These are phyloP conservation scores for Gymnocypris eckloni DNA, from an alignment of 2,797 vertebrate genomes.

Conservation along the genomic window DNA sequence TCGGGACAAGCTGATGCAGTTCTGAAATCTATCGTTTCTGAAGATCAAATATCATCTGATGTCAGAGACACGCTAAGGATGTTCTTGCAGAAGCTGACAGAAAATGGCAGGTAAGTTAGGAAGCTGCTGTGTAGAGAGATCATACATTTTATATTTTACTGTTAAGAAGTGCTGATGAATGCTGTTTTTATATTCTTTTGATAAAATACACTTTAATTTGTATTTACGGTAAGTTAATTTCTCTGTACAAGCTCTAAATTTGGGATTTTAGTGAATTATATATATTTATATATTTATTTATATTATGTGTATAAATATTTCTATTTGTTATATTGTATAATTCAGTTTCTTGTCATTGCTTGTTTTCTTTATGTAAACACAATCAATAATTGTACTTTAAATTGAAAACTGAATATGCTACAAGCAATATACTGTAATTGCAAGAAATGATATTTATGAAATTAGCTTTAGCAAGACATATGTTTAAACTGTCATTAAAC, in stretches of 20 bases:
- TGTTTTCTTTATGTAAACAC: neutral
- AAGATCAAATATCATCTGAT: conserved; percentile 16
- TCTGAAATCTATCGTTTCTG: conserved; percentile 8
- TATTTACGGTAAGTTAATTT: neutral
- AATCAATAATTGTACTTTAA: neutral
- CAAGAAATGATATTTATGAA: neutral
- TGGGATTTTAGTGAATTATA: neutral
- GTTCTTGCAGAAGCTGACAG: conserved; percentile 46
- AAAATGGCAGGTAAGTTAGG: conserved; percentile 40
- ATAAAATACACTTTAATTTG: neutral
- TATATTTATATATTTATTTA: neutral
- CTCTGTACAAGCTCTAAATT: neutral
- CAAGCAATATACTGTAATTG: neutral
- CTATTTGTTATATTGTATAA: neutral
- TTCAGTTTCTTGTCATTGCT: neutral
- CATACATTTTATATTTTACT: neutral
- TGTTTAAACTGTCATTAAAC: neutral
- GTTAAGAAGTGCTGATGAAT: neutral
- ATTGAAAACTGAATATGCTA: neutral
- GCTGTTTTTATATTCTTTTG: neutral
- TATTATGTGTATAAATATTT: neutral
- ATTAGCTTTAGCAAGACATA: neutral
- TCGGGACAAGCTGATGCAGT: conserved; percentile 1
- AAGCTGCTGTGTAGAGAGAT: neutral
- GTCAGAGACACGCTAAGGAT: conserved; percentile 38